Evolutionary conservation across 2,888 invertebrate species (phyloP), one percentile per base, ranked within the genome.

Genomic region (Leptarthrus brevirostris): DNA sequence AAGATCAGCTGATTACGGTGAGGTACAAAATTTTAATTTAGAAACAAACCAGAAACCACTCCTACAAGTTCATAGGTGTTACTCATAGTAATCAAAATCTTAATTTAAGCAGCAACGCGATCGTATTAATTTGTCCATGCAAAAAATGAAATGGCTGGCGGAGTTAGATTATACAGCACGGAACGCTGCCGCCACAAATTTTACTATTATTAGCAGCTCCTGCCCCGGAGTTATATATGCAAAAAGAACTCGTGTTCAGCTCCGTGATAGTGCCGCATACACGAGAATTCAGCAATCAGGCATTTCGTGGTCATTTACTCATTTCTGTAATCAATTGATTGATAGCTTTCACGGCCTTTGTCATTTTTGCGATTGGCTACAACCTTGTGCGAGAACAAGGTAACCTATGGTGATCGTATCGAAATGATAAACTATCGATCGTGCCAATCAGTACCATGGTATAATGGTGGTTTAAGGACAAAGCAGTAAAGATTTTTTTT

Each of bases 381-480:
- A 58, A 58, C 58, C 58, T 58, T 58, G 58, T 30, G 36, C 58
- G 36, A 58, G 58, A 58, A 58, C 58, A 58, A 58, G 58, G 58
- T 58, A 58, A 58, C 36, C 18, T 58, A 20, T 58, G 58, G 58
- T 58, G 58, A 58, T 58, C 58, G 58, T 58, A 58, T 58, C 36
- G 58, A 58, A 58, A 58, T 58, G 58, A 58, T 58, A 58, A 34
- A 58, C 58, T 58, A 34, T 58, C 58, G 58, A 58, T 58, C 58
- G 34, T 36, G 58, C 58, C 58, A 58, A 58, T 58, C 58, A 58
- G 16, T 58, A 49, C n/a, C 36, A 20, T 58, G 12, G 24, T 16
- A 54, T 18, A 14, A 54, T 10, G 6, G 12, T 40, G 36, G 58
- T 40, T 40, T 40, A 58, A 58, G 58, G 58, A 58, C 58, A 58